Conservation (phyloP, 2,797 vertebrate species). For the Oreonectes daqikongensis region DNA sequence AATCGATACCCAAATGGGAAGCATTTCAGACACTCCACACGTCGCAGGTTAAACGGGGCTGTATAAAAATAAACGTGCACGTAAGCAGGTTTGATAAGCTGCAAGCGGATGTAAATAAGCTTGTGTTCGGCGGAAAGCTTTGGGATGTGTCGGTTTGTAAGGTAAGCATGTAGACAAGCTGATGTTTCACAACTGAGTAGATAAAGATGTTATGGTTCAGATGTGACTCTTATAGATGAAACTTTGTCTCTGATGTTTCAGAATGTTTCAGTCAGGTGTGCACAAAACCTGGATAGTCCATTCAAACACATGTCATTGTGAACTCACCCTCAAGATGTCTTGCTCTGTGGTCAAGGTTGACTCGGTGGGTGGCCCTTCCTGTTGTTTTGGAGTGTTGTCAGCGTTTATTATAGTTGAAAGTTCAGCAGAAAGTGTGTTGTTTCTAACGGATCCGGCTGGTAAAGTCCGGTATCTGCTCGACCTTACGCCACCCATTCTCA, state of each 20-base stretch:
- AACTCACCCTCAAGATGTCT: background rate
- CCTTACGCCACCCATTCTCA: background rate
- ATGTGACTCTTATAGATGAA: background rate
- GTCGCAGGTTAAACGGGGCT: slow-evolving; percentile 29
- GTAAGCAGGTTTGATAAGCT: slow-evolving; percentile 1
- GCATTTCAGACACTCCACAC: slow-evolving; percentile 29
- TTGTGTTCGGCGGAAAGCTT: no score
- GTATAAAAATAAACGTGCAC: slow-evolving; percentile 1
- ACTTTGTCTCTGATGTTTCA: background rate
- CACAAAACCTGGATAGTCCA: no score
- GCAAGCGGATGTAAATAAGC: no score
- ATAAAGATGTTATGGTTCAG: background rate
- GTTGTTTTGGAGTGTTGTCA: background rate
- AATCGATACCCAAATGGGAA: slow-evolving; percentile 41
- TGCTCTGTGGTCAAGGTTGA: background rate
- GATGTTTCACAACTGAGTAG: background rate
- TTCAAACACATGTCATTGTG: no score
- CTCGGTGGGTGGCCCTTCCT: background rate
- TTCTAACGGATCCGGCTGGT: slow-evolving; percentile 22
- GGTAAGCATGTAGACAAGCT: no score
- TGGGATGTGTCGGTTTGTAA: no score
- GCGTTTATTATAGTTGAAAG: background rate
- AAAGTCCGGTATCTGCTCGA: slow-evolving; percentile 32
- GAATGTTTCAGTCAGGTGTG: no score
- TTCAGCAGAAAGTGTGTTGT: background rate